Evolutionary conservation across 2,888 invertebrate genomes (phyloP).

Genomic region (Patella depressa): DNA sequence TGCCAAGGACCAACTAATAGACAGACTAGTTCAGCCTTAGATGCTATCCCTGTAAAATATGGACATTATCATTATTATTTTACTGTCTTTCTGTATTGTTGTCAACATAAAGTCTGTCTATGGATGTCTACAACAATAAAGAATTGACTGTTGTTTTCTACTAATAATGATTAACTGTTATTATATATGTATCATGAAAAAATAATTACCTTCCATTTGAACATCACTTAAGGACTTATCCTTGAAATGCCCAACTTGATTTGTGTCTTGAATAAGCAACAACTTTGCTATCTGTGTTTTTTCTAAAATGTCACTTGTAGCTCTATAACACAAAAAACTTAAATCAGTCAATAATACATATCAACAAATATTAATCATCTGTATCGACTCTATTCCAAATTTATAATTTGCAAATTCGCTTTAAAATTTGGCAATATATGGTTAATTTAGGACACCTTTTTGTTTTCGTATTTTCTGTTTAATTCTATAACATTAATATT

Average conservation of each 20-base stretch:
- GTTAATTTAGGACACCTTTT: no score
- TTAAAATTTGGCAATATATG: no score
- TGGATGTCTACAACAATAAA: not conserved
- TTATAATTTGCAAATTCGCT: no score
- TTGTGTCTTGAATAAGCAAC: not conserved
- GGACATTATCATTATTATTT: no score
- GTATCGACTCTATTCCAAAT: no score
- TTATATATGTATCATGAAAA: not conserved
- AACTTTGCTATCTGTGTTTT: constrained; percentile 5
- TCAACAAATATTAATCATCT: no score
- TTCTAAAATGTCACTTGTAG: not conserved
- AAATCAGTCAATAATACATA: no score
- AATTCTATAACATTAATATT: not conserved
- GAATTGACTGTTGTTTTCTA: constrained; percentile 4
- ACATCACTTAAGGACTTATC: not conserved
- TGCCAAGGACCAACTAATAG: not conserved
- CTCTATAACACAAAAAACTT: no score
- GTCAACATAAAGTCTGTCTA: not conserved
- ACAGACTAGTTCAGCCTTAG: not conserved
- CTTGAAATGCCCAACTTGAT: constrained; percentile 1
- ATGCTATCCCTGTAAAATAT: not conserved
- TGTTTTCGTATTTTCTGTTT: not conserved
- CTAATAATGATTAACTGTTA: constrained; percentile 2
- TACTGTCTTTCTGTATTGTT: no score
- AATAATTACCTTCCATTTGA: constrained; percentile 7